Conservation (phyloP, 2,888 invertebrate species). For the Drosophila ezoana region DNA sequence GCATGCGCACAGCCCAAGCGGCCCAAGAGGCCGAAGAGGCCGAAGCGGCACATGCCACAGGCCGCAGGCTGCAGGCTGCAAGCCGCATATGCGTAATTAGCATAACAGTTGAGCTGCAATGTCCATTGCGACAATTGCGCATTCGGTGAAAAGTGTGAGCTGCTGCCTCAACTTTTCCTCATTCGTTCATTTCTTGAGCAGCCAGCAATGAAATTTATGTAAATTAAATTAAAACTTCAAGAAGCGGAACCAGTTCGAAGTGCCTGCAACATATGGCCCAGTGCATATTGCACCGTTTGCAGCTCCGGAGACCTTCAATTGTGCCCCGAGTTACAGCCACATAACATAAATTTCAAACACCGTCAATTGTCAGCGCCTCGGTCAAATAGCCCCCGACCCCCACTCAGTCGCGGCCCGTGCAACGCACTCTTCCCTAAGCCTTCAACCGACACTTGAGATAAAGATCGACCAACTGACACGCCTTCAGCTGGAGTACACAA, state of each 20-base stretch:
- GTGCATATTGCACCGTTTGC: conserved; percentile 4
- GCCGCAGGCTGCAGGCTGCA: conserved; percentile 16
- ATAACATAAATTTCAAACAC: conserved; percentile 70
- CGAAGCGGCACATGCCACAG: neutral
- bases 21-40: no score
- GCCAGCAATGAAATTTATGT: conserved; percentile 80
- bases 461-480: conserved; percentile 46
- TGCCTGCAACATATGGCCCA: conserved; percentile 58
- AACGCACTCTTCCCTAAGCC: conserved; percentile 36
- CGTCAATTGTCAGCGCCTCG: conserved; percentile 63
- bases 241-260: conserved; percentile 73
- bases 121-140: conserved; percentile 60
- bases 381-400: neutral
- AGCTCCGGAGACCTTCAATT: conserved; percentile 26
- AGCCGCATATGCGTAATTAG: conserved; percentile 60
- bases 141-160: conserved; percentile 22
- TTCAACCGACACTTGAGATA: conserved; percentile 51
- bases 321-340: conserved; percentile 50
- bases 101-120: conserved; percentile 62
- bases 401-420: neutral
- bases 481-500: conserved; percentile 11
- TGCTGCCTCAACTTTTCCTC: conserved; percentile 15
- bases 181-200: conserved; percentile 36
- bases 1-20: conserved; percentile 19
- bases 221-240: conserved; percentile 80